Evolutionary conservation across 30 jellyfish, hydroid and myxozoan species (phyloP).

Genomic region (Cassiopea andromeda): DNA sequence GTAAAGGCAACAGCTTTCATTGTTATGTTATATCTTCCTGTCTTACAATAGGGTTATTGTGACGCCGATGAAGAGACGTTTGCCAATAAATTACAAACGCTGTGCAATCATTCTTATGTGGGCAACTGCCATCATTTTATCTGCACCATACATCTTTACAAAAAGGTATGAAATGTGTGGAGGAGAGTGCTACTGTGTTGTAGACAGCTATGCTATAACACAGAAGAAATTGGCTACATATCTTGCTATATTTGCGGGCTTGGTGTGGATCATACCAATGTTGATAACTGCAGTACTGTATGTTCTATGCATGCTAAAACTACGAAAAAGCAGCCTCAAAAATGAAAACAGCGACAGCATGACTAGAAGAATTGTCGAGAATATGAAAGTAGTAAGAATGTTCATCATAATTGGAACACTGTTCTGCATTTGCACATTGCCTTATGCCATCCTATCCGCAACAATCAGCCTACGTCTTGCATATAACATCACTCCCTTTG

Average conservation of each 20-base stretch:
- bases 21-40: background rate
- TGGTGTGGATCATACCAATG: conserved; percentile 55
- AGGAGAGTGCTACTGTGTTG: conserved; percentile 6
- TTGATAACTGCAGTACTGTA: conserved; percentile 6
- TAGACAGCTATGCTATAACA: background rate
- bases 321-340: background rate
- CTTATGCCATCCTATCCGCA: conserved; percentile 35
- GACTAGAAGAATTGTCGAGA: conserved; percentile 11
- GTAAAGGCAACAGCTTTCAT: too few species aligned
- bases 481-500: conserved; percentile 8
- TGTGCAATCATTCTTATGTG: conserved; percentile 27
- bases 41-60: conserved; percentile 10
- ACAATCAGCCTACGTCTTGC: conserved; percentile 15
- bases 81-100: conserved; percentile 1
- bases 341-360: conserved; percentile 8
- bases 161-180: background rate
- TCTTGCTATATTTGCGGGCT: background rate
- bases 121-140: conserved; percentile 28
- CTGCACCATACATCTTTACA: conserved; percentile 39
- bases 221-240: background rate
- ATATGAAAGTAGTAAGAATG: conserved; percentile 44
- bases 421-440: conserved; percentile 50
- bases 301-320: conserved; percentile 18
- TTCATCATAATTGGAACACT: conserved; percentile 27
- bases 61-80: conserved; percentile 26